Base-by-base conservation (phyloP, 1,140 invertebrate species). In the Lepidostoma basale region DNA sequence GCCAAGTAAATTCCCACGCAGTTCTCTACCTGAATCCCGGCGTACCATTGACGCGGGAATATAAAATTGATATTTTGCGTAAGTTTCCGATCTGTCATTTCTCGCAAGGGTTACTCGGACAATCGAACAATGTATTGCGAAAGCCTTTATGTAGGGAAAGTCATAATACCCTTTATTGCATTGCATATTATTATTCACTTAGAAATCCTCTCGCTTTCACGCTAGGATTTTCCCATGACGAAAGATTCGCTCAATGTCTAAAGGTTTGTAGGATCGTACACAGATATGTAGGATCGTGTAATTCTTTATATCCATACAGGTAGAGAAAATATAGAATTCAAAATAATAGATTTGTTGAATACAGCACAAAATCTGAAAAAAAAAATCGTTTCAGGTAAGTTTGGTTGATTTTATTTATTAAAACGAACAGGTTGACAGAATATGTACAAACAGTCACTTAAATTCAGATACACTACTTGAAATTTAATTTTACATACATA, bases 151-250 rank as follows among this genome's bases (percentile, higher is more conserved):
- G 6, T 45, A 26, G 52, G 25, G 64, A 66, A 66, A 66, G 64
- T 66, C 64, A 66, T 22, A 66, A 58, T 59, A 66, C 64, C 64
- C 64, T 66, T 66, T 66, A 58, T 56, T 22, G 59, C 18, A 66
- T 66, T 66, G 64, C 52, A 66, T 66, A 66, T 66, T 66, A 64
- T 65, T 63, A 66, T 58, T 66, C 40, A 26, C 40, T 52, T 26
- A 54, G 10, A 44, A 14, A 12, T 36, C 8, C 36, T 3, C n/a
- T 18, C 12, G 39, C 64, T 66, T 66, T 66, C 64, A 44, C 63
- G 52, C 8, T 1, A 22, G 16, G 10, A 54, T 56, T 56, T 66
- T 66, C 64, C 64, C 64, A 66, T 65, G 64, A 59, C 64, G 16
- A 25, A 33, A 59, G 54, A 59, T 59, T 59, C 54, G 40, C 54